Evolutionary conservation across 1,140 invertebrate species (phyloP), one percentile per base, ranked within the genome.

Genomic region (Nephila pilipes): DNA sequence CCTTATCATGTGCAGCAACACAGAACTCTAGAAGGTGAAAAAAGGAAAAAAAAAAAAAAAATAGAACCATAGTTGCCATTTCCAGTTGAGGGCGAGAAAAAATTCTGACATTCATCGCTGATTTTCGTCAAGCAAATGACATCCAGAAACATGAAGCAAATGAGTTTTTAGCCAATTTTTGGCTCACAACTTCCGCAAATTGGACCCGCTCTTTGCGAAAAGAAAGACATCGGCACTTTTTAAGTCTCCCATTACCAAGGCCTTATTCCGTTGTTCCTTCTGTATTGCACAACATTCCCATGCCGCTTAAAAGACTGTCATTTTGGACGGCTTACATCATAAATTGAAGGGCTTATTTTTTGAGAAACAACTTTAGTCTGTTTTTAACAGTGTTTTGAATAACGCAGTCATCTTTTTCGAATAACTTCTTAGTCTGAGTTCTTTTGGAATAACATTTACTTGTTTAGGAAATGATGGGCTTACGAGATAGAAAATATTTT

Each of bases 141-240:
- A 69, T 90, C 88, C 88, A 90, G 88, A 80, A 32, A 55, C 88
- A 29, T 18, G 54, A 69, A 58, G 87, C 69, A 87, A 88, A 90
- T 90, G 88, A 90, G 88, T 90, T 90, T 90, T 90, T 90, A 80
- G 88, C 88, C 88, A 90, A 90, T 90, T 90, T 90, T 75, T 90
- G 88, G 32, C 57, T 54, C 12, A 16, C 36, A 88, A 20, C 20
- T n/a, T 25, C 60, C 32, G 18, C 88, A 90, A 90, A 90, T 90
- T 90, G 88, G 75, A 20, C 69, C 32, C 18, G 25, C 69, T 75
- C 69, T 12, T 58, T 54, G 38, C 80, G 54, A n/a, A 65, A 79
- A 90, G 46, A 90, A 29, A 36, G 22, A 69, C 58, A 60, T 65
- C 57, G 85, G 25, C 29, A 65, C 58, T 88, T 88, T 63, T 88